phyloP scores from a whole-genome alignment of 2,113 vertebrate genomes.

The Urocitellus parryii region DNA sequence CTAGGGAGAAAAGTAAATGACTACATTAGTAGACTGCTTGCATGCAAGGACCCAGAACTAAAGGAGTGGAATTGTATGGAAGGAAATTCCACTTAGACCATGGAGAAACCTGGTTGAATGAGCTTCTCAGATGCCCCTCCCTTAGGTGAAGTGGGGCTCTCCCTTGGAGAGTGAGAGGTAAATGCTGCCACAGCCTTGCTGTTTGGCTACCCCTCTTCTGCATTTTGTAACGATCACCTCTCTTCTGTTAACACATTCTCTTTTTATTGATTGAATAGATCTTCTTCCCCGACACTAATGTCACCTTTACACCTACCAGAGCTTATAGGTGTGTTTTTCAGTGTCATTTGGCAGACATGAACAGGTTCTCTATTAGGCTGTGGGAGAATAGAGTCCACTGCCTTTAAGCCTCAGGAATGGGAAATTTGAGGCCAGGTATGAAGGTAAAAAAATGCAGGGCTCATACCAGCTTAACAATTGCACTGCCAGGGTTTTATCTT shows the following conservation, averaged over 20 bases:
- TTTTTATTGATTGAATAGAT: constrained; percentile 14
- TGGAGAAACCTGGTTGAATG: neutral
- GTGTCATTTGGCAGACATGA: neutral
- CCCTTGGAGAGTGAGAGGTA: neutral
- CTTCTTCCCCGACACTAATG: constrained; percentile 23
- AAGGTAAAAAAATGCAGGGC: neutral
- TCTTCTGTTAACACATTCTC: constrained; percentile 58
- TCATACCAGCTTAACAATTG: neutral
- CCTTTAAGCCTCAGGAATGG: neutral
- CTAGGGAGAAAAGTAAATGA: neutral
- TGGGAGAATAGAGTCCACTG: neutral
- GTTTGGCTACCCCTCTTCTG: neutral
- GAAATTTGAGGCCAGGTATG: constrained; percentile 44
- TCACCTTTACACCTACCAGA: neutral
- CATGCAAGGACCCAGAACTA: neutral
- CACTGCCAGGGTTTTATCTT: constrained; percentile 30
- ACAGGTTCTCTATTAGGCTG: neutral
- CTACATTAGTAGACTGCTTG: neutral
- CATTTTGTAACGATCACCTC: neutral
- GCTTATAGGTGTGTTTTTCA: constrained; percentile 20
- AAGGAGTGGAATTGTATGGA: neutral
- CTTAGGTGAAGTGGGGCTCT: neutral
- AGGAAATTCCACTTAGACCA: neutral
- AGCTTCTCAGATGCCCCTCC: neutral
- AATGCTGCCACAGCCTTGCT: constrained; percentile 16